A percentile compares a stretch with the other conserved stretches of the same genome.
Evolutionary conservation across 2,797 vertebrate genomes (phyloP).

Genomic region (Poecilia picta): DNA sequence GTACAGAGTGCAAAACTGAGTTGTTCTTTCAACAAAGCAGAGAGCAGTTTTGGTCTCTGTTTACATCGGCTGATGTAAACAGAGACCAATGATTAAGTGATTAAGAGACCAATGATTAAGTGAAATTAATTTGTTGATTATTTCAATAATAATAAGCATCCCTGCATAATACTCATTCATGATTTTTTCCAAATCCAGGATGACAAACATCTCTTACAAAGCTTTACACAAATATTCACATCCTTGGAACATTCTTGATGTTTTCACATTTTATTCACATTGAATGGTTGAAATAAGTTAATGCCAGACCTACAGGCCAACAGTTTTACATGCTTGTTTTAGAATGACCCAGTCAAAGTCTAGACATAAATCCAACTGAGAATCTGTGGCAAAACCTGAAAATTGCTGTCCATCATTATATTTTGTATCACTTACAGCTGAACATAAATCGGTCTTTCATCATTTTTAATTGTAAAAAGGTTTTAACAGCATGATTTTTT

Average conservation of each 20-base stretch:
- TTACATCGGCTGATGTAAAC: no score
- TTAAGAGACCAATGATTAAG: no score
- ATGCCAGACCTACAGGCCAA: background rate
- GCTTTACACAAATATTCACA: background rate
- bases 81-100: no score
- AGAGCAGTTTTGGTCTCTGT: no score
- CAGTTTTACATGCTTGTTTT: background rate
- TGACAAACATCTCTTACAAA: conserved; percentile 12
- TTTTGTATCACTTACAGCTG: background rate
- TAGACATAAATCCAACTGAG: background rate
- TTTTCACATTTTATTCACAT: background rate
- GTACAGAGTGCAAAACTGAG: no score
- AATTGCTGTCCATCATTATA: background rate
- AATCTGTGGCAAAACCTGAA: background rate
- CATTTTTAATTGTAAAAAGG: background rate
- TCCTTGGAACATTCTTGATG: background rate
- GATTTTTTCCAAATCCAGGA: conserved; percentile 18
- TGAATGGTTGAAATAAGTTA: background rate
- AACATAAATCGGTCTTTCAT: background rate
- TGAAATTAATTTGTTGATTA: no score
- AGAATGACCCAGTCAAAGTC: background rate
- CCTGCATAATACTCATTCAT: background rate
- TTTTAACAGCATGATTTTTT: background rate
- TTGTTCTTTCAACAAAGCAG: no score
- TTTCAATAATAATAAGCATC: no score